Base-by-base conservation (phyloP, 2,113 vertebrate species). In the Calyptomena viridis region DNA sequence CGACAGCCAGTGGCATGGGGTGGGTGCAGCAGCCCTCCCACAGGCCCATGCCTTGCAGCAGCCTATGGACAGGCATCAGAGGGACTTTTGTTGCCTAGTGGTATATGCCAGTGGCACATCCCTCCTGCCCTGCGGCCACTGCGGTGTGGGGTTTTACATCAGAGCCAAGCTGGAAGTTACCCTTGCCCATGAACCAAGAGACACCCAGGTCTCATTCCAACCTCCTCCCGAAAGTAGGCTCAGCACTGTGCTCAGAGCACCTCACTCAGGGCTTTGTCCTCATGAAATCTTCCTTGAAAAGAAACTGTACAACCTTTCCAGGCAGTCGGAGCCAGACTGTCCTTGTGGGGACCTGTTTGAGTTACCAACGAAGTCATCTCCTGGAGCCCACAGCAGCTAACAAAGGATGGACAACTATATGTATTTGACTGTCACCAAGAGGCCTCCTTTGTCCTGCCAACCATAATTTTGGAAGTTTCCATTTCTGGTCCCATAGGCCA, bases 401-500 rank as follows among this genome's bases (percentile, higher is more conserved):
- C 35, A 50, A 12, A 46, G 25, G 53, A 47, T 24, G 35, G 55
- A 47, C 40, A 89, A 60, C 5, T 11, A 20, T 15, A 3, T 5
- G 0, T 52, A 52, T 11, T 31, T 39, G 39, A 42, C 15, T 55
- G n/a, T 44, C 59, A 52, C 53, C 35, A 56, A 79, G 47, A 83
- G 39, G 58, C 66, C 47, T 72, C 53, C 39, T 87, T 64, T 27
- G 6, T 69, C 31, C 66, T 64, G 23, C 39, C 63, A 86, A 39
- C 33, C 27, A 18, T 60, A 23, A 69, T 56, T 91, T 42, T 64
- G 59, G 27, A 83, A 73, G n/a, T 76, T 86, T 76, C 35, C 73
- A 56, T 4, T 69, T 86, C n/a, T 46, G 24, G 30, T 37, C 2
- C 1, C 0, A 0, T 31, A 8, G 10, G 35, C 30, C 53, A 81